phyloP scores from a whole-genome alignment of 2,888 invertebrate species.

The Sinelater perroti region DNA sequence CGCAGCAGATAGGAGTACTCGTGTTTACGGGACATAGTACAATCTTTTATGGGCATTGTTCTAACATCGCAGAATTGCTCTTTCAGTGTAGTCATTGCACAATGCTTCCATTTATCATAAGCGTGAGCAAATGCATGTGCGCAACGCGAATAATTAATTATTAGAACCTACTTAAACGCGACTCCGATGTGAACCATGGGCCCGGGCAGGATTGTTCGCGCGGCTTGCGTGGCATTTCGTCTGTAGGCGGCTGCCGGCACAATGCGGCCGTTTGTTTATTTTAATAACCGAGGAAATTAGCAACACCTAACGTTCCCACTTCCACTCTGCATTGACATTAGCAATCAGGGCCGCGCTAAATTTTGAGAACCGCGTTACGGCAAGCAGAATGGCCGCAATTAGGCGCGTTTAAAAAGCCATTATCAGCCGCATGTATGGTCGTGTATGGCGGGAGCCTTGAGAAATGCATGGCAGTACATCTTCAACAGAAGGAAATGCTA shows the following conservation, averaged over 20 bases:
- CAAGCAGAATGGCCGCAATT: slow-evolving; percentile 15
- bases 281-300: slow-evolving; percentile 20
- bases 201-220: slow-evolving; percentile 17
- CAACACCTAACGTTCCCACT: slow-evolving; percentile 19
- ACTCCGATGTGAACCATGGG: slow-evolving; percentile 25
- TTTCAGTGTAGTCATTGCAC: slow-evolving; percentile 35
- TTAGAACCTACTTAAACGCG: slow-evolving; percentile 26
- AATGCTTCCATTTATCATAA: slow-evolving; percentile 32
- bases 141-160: slow-evolving; percentile 36
- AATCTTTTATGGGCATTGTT: slow-evolving; percentile 34
- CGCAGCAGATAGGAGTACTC: slow-evolving; percentile 24
- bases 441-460: too few relatives aligned
- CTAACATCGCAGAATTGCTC: slow-evolving; percentile 31
- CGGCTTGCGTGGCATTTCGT: slow-evolving; percentile 22
- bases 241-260: slow-evolving; percentile 22
- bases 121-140: slow-evolving; percentile 31
- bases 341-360: slow-evolving; percentile 22
- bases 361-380: slow-evolving; percentile 17
- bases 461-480: too few relatives aligned
- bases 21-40: slow-evolving; percentile 27
- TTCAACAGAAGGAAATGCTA: too few relatives aligned
- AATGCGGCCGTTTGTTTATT: slow-evolving; percentile 20
- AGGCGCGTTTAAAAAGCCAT: slow-evolving; percentile 21
- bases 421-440: slow-evolving; percentile 11
- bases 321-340: slow-evolving; percentile 11